Conservation (phyloP, 2,797 vertebrate species). For the Pagetopsis macropterus region DNA sequence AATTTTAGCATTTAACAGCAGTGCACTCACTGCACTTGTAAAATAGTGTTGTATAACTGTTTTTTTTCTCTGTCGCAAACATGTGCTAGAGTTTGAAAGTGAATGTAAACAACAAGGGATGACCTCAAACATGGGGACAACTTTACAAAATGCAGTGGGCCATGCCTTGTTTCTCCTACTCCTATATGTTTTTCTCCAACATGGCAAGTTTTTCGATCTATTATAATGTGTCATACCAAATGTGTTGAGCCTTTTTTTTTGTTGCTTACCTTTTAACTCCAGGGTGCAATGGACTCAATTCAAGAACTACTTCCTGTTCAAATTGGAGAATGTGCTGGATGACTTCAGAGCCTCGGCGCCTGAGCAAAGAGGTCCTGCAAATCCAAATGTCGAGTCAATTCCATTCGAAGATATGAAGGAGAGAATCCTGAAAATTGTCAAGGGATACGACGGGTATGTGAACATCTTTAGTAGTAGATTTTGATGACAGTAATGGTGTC, state of each 20-base stretch:
- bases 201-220: not conserved
- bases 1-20: too few relatives aligned
- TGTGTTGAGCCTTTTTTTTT: not conserved
- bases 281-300: slow-evolving; percentile 99
- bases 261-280: slow-evolving; percentile 12
- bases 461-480: not conserved
- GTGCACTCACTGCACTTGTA: too few relatives aligned
- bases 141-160: too few relatives aligned
- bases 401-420: slow-evolving; percentile 99
- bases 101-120: too few relatives aligned
- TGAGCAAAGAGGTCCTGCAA: slow-evolving; percentile 92
- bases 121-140: too few relatives aligned
- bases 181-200: not conserved
- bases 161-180: too few relatives aligned
- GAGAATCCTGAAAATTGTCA: slow-evolving; percentile 97
- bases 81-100: too few relatives aligned
- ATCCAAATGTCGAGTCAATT: slow-evolving; percentile 98
- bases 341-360: slow-evolving; percentile 95
- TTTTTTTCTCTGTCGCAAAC: too few relatives aligned
- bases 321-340: slow-evolving; percentile 99
- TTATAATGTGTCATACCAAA: not conserved
- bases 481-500: not conserved
- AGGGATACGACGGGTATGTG: slow-evolving; percentile 95
- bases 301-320: slow-evolving; percentile 98
- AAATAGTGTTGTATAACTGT: too few relatives aligned